Percentiles rank a stretch among this genome's conserved stretches.
Evolutionary conservation across 2,113 vertebrate species (phyloP).

Genomic region (Calidris pugnax): DNA sequence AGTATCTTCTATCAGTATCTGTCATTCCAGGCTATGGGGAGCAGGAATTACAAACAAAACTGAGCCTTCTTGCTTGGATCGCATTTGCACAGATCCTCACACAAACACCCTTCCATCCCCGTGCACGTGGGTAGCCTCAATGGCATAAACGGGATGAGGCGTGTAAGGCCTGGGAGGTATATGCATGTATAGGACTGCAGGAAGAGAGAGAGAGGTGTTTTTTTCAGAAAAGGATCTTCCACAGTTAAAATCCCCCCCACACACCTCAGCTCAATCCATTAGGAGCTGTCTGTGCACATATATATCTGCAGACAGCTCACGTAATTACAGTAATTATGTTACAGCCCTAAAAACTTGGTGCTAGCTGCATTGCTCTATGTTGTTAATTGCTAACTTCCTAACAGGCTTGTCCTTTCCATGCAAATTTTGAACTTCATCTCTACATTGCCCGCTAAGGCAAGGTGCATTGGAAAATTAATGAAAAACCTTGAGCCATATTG

Average conservation of each 20-base stretch:
- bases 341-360: background rate
- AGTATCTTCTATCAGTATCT: background rate
- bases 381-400: background rate
- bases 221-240: background rate
- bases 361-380: background rate
- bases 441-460: background rate
- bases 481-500: background rate
- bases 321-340: background rate
- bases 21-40: background rate
- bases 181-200: background rate
- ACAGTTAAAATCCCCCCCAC: background rate
- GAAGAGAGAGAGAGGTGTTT: background rate
- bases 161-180: background rate
- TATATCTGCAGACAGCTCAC: background rate
- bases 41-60: background rate
- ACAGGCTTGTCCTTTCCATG: background rate
- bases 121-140: fast-evolving
- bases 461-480: background rate
- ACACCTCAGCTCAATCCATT: background rate
- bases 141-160: background rate
- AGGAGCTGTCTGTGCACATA: background rate
- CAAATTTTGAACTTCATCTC: background rate
- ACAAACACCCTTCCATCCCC: background rate
- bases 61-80: background rate
- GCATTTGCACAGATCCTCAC: background rate